phyloP scores from a whole-genome alignment of 2,888 invertebrate genomes.

The Amphipyra tragopoginis region DNA sequence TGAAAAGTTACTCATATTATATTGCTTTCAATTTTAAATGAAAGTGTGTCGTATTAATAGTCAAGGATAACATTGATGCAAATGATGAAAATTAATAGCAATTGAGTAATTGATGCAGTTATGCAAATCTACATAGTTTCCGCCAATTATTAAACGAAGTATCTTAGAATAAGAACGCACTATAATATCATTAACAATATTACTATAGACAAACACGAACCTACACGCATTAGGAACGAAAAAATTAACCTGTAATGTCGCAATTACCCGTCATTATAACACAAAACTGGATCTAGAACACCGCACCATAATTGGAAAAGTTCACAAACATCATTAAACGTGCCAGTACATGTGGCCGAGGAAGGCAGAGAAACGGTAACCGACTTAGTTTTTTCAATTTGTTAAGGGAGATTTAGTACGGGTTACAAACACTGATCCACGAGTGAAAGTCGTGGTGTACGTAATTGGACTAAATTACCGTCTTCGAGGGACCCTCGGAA shows the following conservation, averaged over 20 bases:
- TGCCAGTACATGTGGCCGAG: conserved; percentile 46
- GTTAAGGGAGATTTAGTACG: conserved; percentile 61
- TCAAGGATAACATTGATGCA: no score
- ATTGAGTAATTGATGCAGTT: no score
- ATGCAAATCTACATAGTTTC: no score
- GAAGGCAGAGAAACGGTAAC: conserved; percentile 53
- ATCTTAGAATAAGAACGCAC: no score
- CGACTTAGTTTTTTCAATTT: conserved; percentile 61
- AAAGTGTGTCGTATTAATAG: no score
- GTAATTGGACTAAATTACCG: conserved; percentile 74
- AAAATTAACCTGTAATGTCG: conserved; percentile 53
- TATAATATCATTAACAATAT: no score
- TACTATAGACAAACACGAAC: conserved; percentile 9
- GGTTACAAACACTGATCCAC: conserved; percentile 56
- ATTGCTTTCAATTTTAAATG: no score
- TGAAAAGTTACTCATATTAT: neutral
- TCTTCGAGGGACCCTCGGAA: conserved; percentile 61
- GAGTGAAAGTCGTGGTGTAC: conserved; percentile 68
- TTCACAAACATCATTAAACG: conserved; percentile 56
- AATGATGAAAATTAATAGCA: no score
- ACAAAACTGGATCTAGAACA: conserved; percentile 56
- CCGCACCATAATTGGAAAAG: conserved; percentile 55
- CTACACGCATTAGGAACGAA: conserved; percentile 41
- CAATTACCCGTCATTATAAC: conserved; percentile 56
- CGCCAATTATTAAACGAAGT: no score